Base-by-base conservation (phyloP, 2,888 invertebrate genomes). In the Stictocephala bisonia region DNA sequence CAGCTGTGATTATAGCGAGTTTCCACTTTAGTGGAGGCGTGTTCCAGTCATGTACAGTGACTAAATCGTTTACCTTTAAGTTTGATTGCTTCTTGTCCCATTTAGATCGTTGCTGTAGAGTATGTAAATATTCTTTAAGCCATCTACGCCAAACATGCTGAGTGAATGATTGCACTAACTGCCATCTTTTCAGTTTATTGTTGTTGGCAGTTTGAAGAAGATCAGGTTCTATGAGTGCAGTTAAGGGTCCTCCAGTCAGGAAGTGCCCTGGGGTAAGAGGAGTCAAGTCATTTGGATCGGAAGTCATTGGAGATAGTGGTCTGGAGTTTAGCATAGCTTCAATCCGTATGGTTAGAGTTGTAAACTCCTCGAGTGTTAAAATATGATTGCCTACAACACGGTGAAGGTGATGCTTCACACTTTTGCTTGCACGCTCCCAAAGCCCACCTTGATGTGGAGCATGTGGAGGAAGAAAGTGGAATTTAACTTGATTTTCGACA, bases 251-350 rank as follows among this genome's bases (percentile, higher is more conserved):
- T 6, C 79, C 80, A 20, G 81, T 75, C 0, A 83, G 74, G 71
- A 82, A 81, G 76, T 82, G 81, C 15, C 79, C 81, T 7, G 82
- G 82, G 0, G 82, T 82, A 0, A 82, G 71, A 2, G 78, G 77
- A 18, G 78, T 73, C 1, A 29, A 68, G 44, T 75, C 79, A n/a
- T 60, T 40, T 0, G 78, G 76, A 72, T 80, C 79, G 1, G 73
- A 35, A 2, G 81, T 79, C 1, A 81, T 26, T 7, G 79, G 75
- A 20, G 74, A 76, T 0, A 82, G 7, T 3, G 81, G 81, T 26
- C 81, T 26, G 1, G 79, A 81, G 66, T 82, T 82, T 9, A 81
- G 67, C 20, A 78, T 75, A 2, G 79, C 80, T 71, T 81, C 80
- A 1, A 81, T 76, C 64, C 81, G 78, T 9, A 72, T 72, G 0